Conservation (phyloP, 2,888 invertebrate genomes). For the Malthinus seriepunctatus region DNA sequence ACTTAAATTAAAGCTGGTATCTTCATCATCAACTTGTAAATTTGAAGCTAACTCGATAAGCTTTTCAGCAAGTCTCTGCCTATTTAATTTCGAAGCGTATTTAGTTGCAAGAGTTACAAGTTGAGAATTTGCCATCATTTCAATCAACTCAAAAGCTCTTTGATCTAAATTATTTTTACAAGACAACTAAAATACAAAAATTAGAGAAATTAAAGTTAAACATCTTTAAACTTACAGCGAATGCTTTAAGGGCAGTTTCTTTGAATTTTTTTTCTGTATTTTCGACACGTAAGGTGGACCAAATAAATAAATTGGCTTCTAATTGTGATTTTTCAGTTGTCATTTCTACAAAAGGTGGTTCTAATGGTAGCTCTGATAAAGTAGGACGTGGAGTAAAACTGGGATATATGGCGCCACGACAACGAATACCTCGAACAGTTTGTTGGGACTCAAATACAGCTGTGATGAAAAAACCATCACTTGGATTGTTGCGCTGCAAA, state of each 20-base stretch:
- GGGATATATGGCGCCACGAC: constrained; percentile 88
- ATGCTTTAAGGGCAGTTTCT: constrained; percentile 84
- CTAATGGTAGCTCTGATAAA: constrained; percentile 73
- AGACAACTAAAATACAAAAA: constrained; percentile 65
- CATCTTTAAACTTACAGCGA: constrained; percentile 70
- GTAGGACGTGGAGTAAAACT: constrained; percentile 85
- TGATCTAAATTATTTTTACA: constrained; percentile 83
- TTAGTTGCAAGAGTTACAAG: constrained; percentile 84
- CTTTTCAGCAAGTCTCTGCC: constrained; percentile 78
- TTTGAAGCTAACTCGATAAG: constrained; percentile 55
- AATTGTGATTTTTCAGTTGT: constrained; percentile 79
- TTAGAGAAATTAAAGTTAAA: background rate
- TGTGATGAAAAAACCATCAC: constrained; percentile 76
- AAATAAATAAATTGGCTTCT: constrained; percentile 74
- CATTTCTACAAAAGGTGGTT: constrained; percentile 54
- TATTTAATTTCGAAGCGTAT: constrained; percentile 80
- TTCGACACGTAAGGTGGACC: constrained; percentile 64
- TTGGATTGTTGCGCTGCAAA: constrained; percentile 64
- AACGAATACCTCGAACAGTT: constrained; percentile 80
- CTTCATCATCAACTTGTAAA: constrained; percentile 37
- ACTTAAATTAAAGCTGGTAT: background rate
- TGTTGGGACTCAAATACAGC: constrained; percentile 79
- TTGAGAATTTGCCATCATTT: constrained; percentile 76
- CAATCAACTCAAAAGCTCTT: constrained; percentile 84
- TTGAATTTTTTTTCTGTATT: constrained; percentile 70